phyloP scores from a whole-genome alignment of 2,797 vertebrate species.

The Sternarchorhynchus goeldii region DNA sequence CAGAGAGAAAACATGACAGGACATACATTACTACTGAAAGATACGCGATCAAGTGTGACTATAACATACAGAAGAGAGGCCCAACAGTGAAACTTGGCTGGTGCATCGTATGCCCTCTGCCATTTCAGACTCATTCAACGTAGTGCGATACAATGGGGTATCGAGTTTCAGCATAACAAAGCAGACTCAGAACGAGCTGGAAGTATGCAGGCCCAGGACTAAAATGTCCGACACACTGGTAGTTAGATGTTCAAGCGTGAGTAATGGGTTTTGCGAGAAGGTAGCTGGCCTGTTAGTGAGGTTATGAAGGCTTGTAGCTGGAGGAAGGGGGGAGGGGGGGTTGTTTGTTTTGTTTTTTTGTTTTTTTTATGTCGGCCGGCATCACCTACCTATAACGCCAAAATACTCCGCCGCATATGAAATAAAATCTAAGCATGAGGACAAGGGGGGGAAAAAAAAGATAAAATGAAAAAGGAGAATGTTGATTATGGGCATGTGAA shows the following conservation, averaged over 20 bases:
- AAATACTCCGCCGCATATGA: conserved; percentile 88
- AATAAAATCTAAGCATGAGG: conserved; percentile 88
- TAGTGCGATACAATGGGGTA: background rate
- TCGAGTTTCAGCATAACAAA: conserved; percentile 16
- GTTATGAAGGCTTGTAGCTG: conserved; percentile 32
- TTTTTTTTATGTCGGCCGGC: conserved; percentile 51
- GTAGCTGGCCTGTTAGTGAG: conserved; percentile 53
- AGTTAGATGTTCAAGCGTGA: conserved; percentile 44
- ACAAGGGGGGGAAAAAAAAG: conserved; percentile 79
- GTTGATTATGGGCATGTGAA: conserved; percentile 46
- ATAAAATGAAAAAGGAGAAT: conserved; percentile 66
- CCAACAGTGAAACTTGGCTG: background rate
- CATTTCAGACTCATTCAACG: conserved; percentile 3
- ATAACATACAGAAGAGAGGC: conserved; percentile 1
- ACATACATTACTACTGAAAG: conserved; percentile 1
- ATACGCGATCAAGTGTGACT: conserved; percentile 1
- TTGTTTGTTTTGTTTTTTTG: background rate
- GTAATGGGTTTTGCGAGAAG: conserved; percentile 39
- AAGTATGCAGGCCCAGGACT: conserved; percentile 32
- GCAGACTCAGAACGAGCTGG: conserved; percentile 13
- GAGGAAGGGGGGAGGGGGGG: background rate
- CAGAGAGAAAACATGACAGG: conserved; percentile 21
- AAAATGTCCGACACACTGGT: conserved; percentile 41
- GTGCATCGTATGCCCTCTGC: background rate
- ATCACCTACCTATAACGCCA: conserved; percentile 89